Evolutionary conservation across 2,113 vertebrate species (phyloP), one percentile per base, ranked within the genome.

Genomic region (Burhinus oedicnemus): DNA sequence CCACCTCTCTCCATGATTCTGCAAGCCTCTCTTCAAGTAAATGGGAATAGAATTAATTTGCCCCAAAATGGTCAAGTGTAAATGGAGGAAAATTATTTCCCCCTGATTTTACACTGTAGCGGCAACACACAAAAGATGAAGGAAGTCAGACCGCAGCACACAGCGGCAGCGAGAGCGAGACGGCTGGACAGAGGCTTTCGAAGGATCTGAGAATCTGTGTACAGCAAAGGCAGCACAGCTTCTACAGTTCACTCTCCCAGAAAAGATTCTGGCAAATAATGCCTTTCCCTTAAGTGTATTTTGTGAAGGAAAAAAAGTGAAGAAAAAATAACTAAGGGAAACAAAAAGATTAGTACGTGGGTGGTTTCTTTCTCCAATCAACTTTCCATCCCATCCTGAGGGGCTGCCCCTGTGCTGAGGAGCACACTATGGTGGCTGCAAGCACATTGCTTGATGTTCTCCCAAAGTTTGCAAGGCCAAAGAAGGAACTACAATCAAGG

Each of bases 121-220:
- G 5, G 88, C 83, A 93, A 92, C 45, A 82, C 90, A 97, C 88
- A 93, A 95, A 97, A 79, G 92, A 96, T 78, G 89, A 91, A 86
- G 94, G 91, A 94, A 96, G 92, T 92, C 81, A 94, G 83, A 90
- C n/a, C 45, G 2, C 85, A 92, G 49, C 75, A 83, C 88, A 54
- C 64, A 77, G 95, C 3, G n/a, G 74, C 89, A 78, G 82, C 1
- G 4, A 74, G 70, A 58, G 85, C 2, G 13, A 89, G 94, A 58
- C 69, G 91, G 95, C 93, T 94, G 96, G 95, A 66, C 92, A 60
- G 87, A 96, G 72, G 75, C 93, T 93, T 95, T 95, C 93, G 94
- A 96, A 93, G 85, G 87, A 80, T 92, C 84, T 91, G 84, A 93
- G 90, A 40, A 84, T 80, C 87, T 34, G 44, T 16, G 72, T 30